A percentile compares a stretch with the other conserved stretches of the same genome.
These are phyloP conservation scores for Calonectris borealis DNA, from an alignment of 2,113 vertebrate genomes.

Conservation along the genomic window DNA sequence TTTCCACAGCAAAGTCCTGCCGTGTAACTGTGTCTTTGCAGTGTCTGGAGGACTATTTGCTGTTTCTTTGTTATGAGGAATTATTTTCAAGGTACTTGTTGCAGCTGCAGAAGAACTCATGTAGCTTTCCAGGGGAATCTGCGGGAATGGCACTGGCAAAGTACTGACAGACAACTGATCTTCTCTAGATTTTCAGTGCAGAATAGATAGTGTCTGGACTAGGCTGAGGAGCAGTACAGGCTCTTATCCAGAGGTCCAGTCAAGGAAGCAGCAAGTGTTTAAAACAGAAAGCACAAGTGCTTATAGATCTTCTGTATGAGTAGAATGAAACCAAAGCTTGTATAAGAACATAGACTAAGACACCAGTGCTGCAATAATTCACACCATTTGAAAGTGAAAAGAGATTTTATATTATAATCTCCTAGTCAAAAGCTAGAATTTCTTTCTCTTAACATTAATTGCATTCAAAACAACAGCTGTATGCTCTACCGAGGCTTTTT, in stretches of 20 bases:
- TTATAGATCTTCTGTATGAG: not conserved
- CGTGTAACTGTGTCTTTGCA: not conserved
- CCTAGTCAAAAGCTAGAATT: not conserved
- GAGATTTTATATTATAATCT: not conserved
- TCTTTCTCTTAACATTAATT: not conserved
- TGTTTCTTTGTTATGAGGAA: not conserved
- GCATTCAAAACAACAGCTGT: not conserved
- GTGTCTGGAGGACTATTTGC: not conserved
- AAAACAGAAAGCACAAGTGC: not conserved
- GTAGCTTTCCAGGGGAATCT: not conserved
- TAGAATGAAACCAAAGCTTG: not conserved
- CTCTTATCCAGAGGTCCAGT: not conserved
- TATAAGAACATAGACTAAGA: not conserved
- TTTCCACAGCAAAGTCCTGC: not conserved
- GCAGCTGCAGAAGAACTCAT: not conserved
- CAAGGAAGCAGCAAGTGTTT: not conserved
- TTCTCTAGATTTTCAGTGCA: not conserved
- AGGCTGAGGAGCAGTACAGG: not conserved
- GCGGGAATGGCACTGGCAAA: not conserved
- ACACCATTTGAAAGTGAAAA: not conserved
- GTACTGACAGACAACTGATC: not conserved
- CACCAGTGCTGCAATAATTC: not conserved
- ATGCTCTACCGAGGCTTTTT: not conserved
- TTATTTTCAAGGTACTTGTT: not conserved
- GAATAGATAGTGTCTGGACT: not conserved